phyloP scores from a whole-genome alignment of 1,140 invertebrate species.

The Bombus waltoni region DNA sequence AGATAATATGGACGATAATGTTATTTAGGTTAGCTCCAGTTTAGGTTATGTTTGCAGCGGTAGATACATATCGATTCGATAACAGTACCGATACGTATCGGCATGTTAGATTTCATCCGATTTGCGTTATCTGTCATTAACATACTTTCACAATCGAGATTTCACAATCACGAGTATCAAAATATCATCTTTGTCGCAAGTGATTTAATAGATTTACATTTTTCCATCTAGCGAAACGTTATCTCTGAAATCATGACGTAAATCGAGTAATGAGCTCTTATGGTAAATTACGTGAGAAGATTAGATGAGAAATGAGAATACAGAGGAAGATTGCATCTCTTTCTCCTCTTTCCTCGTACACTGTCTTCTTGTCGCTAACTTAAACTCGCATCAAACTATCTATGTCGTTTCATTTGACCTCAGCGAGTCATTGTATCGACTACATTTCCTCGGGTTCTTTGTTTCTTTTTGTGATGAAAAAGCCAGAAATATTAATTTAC shows the following conservation, averaged over 20 bases:
- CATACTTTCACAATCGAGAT: neutral
- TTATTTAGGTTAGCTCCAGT: neutral
- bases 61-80: neutral
- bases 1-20: neutral
- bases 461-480: neutral
- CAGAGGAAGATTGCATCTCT: slow-evolving; percentile 1
- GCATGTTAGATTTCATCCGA: neutral
- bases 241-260: slow-evolving; percentile 5
- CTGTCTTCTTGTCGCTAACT: neutral
- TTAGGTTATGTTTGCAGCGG: neutral
- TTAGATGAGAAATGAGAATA: neutral
- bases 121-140: slow-evolving; percentile 28
- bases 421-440: neutral
- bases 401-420: neutral
- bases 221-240: neutral
- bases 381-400: no score
- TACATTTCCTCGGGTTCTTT: neutral
- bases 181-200: neutral
- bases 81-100: neutral
- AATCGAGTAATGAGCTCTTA: neutral
- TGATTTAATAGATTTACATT: neutral
- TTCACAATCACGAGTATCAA: neutral
- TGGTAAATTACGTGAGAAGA: neutral
- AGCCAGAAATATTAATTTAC: neutral
- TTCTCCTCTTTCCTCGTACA: no score